Evolutionary conservation across 2,113 vertebrate genomes (phyloP).

Genomic region (Clarias batrachus): DNA sequence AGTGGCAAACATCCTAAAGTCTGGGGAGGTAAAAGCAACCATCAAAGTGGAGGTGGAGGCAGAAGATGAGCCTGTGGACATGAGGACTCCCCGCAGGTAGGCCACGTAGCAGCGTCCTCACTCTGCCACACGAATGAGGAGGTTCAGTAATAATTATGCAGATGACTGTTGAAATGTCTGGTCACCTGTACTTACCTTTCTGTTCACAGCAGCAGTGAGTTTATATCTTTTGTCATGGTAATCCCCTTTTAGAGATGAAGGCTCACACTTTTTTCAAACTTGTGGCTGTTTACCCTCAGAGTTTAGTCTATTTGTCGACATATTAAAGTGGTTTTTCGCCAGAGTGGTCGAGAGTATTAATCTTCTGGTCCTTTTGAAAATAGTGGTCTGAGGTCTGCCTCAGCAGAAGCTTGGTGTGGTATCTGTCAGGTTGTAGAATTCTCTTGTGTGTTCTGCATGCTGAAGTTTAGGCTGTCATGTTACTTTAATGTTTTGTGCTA

Average conservation of each 20-base stretch:
- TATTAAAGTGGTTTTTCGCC: not conserved
- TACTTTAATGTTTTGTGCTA: not conserved
- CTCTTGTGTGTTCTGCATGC: not conserved
- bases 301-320: not conserved
- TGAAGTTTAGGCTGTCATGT: not conserved
- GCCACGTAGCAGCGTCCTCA: constrained; percentile 23
- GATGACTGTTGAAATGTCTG: not conserved
- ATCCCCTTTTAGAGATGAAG: not conserved
- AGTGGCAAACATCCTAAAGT: constrained; percentile 75
- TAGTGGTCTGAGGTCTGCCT: not conserved
- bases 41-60: constrained; percentile 85
- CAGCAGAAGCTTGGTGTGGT: not conserved
- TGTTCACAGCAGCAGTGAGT: not conserved
- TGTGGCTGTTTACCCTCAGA: not conserved
- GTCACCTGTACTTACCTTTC: not conserved
- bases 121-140: not conserved
- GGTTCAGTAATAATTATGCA: not conserved
- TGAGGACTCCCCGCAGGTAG: constrained; percentile 95
- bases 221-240: not conserved
- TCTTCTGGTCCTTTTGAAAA: not conserved
- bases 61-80: constrained; percentile 89
- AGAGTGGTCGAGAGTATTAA: not conserved
- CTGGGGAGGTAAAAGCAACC: constrained; percentile 78
- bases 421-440: not conserved
- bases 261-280: not conserved